Percentiles rank a stretch among this genome's conserved stretches.
Conservation (phyloP, 2,888 invertebrate species). For the Mallateleia sp. region DNA sequence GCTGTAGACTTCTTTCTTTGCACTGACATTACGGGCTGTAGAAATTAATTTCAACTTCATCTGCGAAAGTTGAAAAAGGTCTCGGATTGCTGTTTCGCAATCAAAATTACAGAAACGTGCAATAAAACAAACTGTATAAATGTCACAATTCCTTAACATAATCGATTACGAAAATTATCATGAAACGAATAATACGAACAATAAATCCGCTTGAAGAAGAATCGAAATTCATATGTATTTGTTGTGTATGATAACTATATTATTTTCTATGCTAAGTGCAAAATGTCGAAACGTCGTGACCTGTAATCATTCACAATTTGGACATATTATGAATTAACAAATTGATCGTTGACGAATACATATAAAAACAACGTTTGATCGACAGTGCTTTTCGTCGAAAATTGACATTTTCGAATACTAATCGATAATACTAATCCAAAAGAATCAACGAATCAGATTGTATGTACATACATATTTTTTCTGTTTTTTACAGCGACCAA, state of each 20-base stretch:
- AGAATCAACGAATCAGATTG: slow-evolving; percentile 55
- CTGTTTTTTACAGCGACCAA: slow-evolving; percentile 19
- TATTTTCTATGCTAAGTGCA: slow-evolving; percentile 51
- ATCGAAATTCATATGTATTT: slow-evolving; percentile 48
- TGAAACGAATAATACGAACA: slow-evolving; percentile 38
- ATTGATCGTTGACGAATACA: slow-evolving; percentile 47
- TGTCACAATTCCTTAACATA: slow-evolving; percentile 18
- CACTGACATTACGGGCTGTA: too few species aligned
- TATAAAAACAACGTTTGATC: slow-evolving; percentile 7
- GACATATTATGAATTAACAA: slow-evolving; percentile 15
- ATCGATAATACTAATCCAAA: background rate
- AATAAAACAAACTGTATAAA: slow-evolving; percentile 27
- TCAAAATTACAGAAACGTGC: slow-evolving; percentile 20
- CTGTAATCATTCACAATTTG: slow-evolving; percentile 73
- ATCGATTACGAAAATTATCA: slow-evolving; percentile 26
- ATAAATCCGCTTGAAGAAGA: slow-evolving; percentile 43
- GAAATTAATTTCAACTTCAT: too few species aligned
- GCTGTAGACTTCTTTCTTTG: too few species aligned
- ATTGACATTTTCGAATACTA: background rate
- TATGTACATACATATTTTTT: slow-evolving; percentile 49
- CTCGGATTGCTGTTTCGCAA: background rate
- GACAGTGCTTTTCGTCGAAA: slow-evolving; percentile 29
- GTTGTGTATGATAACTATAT: slow-evolving; percentile 26
- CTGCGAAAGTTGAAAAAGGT: too few species aligned
- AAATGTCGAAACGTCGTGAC: slow-evolving; percentile 62